Evolutionary conservation across 1,140 invertebrate species (phyloP), one percentile per base, ranked within the genome.

Genomic region (Scaptomyza graminum): DNA sequence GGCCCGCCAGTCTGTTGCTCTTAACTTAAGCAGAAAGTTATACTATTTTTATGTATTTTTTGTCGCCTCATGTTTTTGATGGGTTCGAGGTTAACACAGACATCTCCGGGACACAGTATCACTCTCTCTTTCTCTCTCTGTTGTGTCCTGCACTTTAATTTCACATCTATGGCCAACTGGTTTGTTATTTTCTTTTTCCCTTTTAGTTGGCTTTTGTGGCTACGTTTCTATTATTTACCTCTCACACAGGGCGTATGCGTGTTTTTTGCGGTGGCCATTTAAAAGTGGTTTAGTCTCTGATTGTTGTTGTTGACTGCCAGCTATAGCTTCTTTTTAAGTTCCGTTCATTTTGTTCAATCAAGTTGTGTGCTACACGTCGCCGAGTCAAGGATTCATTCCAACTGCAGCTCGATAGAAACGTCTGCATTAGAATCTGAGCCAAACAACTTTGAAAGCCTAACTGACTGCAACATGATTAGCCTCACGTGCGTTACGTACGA

Each of bases 401-500:
- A 2, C 31, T 9, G 31, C 31, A 34, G 31, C 9, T 7, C 7
- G 5, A 7, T 28, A 28, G 28, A 28, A 7, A 28, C 7, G 8
- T 67, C 63, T 13, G 65, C 8, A 34, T 37, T 25, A 22, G 49
- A 16, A 39, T 47, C 43, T 15, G 41, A 22, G 37, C 12, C 37
- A 41, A 34, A 41, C 37, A 28, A 34, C 55, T 34, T 34, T 49
- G 64, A 51, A 47, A n/a, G 22, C 41, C 11, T 25, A 41, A 55
- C 52, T 15, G 57, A 52, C 69, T 57, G 78, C 67, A 71, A 75
- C 78, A 75, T 85, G 74, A 74, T 87, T 75, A 80, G 82, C 70
- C 78, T 63, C 82, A 87, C 82, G 82, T 87, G 73, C 78, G 56
- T 59, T 54, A 59, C 37, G 37, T 41, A 2, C n/a, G 49, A 67